phyloP scores from a whole-genome alignment of 2,797 vertebrate species.

The Halcyon chelicuti region DNA sequence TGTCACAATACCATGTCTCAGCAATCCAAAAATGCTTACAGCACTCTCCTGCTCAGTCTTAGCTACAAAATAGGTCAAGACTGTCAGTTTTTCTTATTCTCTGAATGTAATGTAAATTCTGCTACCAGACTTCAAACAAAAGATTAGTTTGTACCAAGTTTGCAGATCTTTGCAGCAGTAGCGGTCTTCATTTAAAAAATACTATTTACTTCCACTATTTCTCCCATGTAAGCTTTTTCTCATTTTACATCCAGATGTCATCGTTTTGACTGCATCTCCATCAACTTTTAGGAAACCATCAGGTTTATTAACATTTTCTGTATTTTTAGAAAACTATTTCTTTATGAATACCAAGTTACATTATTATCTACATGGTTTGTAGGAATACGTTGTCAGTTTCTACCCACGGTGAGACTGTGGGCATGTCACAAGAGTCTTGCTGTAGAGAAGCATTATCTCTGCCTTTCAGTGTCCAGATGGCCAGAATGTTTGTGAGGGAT shows the following conservation, averaged over 20 bases:
- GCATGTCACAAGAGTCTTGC: neutral
- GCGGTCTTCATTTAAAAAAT: neutral
- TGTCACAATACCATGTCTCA: neutral
- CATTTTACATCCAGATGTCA: neutral
- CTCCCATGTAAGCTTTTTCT: neutral
- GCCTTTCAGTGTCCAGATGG: constrained; percentile 51
- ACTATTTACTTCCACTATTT: neutral
- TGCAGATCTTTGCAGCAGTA: constrained; percentile 9
- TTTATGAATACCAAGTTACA: neutral
- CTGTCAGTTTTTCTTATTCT: neutral
- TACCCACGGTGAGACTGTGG: neutral
- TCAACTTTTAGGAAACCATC: neutral
- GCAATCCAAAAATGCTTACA: constrained; percentile 2
- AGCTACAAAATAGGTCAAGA: constrained; percentile 18
- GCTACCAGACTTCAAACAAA: constrained; percentile 1
- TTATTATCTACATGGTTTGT: neutral
- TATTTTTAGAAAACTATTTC: neutral
- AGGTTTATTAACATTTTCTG: neutral
- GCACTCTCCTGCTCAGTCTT: neutral
- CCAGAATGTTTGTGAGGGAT: neutral
- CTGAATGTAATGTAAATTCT: constrained; percentile 10
- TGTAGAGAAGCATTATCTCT: neutral
- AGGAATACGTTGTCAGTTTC: neutral
- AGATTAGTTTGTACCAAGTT: neutral
- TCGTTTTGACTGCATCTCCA: neutral